phyloP scores from a whole-genome alignment of 1,140 invertebrate genomes.

The Paraescarpia echinospica region DNA sequence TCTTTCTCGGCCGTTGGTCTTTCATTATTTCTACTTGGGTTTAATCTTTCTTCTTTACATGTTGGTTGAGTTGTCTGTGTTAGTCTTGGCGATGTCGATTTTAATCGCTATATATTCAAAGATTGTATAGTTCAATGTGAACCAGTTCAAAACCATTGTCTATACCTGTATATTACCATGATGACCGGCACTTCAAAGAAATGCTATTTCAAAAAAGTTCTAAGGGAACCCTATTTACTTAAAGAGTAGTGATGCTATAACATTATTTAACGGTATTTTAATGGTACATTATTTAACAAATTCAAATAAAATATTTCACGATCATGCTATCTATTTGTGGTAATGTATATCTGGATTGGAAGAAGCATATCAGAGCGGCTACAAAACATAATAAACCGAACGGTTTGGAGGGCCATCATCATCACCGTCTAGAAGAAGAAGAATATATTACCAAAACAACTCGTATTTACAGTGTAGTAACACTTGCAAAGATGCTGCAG shows the following conservation, averaged over 20 bases:
- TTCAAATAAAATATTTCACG: neutral
- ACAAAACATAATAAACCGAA: too few species aligned
- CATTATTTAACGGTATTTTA: neutral
- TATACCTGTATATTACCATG: neutral
- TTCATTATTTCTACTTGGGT: constrained; percentile 6
- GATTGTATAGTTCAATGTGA: neutral
- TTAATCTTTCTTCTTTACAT: neutral
- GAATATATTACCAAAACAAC: neutral
- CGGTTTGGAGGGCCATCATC: too few species aligned
- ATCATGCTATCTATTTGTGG: neutral
- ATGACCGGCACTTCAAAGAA: neutral
- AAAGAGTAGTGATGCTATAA: neutral
- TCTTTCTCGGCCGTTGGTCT: neutral
- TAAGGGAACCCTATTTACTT: neutral
- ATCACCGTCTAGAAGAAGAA: too few species aligned
- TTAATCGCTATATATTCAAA: neutral
- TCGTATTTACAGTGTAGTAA: neutral
- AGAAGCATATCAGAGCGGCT: too few species aligned
- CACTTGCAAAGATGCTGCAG: neutral
- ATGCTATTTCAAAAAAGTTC: neutral
- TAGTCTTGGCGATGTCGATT: neutral
- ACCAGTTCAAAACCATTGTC: too few species aligned
- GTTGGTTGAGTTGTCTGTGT: neutral
- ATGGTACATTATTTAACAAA: neutral
- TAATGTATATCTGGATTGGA: neutral